Evolutionary conservation across 2,888 invertebrate species (phyloP).

Genomic region (Suillia variegata): DNA sequence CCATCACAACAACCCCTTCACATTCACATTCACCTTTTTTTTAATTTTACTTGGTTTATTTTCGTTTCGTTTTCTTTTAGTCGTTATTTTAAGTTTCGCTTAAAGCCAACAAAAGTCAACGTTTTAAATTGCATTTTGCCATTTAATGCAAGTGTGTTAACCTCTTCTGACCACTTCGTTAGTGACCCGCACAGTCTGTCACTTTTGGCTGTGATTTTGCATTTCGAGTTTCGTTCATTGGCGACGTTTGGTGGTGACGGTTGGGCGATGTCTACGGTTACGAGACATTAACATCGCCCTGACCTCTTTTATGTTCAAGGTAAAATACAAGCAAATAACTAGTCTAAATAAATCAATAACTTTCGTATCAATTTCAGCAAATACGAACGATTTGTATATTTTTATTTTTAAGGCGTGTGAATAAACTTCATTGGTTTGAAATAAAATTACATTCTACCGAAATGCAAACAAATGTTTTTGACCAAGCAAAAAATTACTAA

Average conservation of each 20-base stretch:
- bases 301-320: constrained; percentile 55
- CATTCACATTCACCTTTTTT: too few relatives aligned
- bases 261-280: constrained; percentile 6
- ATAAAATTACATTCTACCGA: not conserved
- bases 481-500: too few relatives aligned
- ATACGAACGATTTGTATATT: not conserved
- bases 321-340: constrained; percentile 29
- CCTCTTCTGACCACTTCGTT: constrained; percentile 45
- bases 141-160: constrained; percentile 26
- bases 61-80: not conserved
- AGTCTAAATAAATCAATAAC: constrained; percentile 15
- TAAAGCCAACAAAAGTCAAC: constrained; percentile 11
- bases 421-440: too few relatives aligned
- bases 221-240: constrained; percentile 1
- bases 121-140: constrained; percentile 26
- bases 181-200: constrained; percentile 37
- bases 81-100: not conserved
- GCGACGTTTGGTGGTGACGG: not conserved
- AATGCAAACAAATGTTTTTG: not conserved
- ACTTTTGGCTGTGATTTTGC: constrained; percentile 22
- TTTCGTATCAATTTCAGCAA: not conserved
- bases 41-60: not conserved
- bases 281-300: constrained; percentile 54
- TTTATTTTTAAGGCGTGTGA: too few relatives aligned
- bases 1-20: too few relatives aligned